Conservation (phyloP, 2,888 invertebrate species). For the Dicroscelio sp. region DNA sequence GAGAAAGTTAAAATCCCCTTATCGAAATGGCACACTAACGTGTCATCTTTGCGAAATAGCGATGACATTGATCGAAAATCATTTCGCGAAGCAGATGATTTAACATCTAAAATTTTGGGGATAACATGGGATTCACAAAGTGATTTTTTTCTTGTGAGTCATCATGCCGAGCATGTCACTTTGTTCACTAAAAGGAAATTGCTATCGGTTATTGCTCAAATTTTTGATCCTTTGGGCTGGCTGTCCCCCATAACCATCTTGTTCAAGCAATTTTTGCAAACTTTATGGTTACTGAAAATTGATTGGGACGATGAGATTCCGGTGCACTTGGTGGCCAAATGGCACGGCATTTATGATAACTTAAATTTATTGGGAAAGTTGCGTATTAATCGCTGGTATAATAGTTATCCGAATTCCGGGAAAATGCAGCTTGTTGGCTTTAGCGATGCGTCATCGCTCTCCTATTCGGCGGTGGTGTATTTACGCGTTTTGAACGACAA, state of each 20-base stretch:
- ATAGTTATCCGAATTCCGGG: background rate
- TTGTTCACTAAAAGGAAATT: background rate
- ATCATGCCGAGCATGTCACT: background rate
- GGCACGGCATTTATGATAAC: background rate
- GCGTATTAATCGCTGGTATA: background rate
- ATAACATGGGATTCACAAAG: background rate
- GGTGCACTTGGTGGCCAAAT: background rate
- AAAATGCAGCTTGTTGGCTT: background rate
- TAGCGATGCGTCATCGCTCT: background rate
- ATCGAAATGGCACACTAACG: background rate
- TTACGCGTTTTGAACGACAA: background rate
- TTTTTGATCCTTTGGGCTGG: background rate
- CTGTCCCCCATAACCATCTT: background rate
- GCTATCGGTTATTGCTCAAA: background rate
- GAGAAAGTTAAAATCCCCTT: background rate
- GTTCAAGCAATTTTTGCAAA: background rate
- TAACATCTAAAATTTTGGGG: background rate
- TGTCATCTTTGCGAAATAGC: background rate
- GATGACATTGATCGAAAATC: background rate
- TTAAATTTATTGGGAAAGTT: background rate
- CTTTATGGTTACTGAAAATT: background rate
- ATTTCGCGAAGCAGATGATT: background rate
- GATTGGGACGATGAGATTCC: background rate
- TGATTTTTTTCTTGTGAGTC: background rate
- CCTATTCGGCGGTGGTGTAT: background rate